Evolutionary conservation across 2,888 invertebrate species (phyloP), one percentile per base, ranked within the genome.

Genomic region (Linhomoeus sp.): DNA sequence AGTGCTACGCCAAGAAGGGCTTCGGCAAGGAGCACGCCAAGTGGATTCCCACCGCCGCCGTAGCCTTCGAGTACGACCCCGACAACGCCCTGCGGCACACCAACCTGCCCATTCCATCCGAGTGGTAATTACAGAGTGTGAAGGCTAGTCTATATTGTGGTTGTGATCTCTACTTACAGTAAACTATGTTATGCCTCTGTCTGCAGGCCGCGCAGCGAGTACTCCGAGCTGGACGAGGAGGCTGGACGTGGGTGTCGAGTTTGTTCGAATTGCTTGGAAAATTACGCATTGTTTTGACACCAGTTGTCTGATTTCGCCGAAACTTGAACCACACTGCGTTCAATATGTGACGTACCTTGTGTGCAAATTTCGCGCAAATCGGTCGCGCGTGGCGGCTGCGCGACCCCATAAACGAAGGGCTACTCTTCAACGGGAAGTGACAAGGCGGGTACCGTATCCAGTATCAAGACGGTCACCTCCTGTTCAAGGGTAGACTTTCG

Each of bases 21-120:
- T 87, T 88, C 71, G 88, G 92, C 1, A 97, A 97, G 64, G 97
- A 99, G 66, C 97, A 99, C 71, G 97, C 97, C 0, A 97, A 97
- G 68, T 97, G 97, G 97, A 97, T 94, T 71, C 97, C 97, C 2
- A 97, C 97, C 0, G 85, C 86, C 44, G 92, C 92, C 40, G 92
- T 97, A 1, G 81, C 83, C 45, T 99, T 99, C 69, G 97, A 99
- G 68, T 99, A 99, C 70, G 97, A 99, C 70, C 97, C 97, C 0
- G 97, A 97, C 64, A 97, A 97, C 71, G 73, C 81, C 0, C 81
- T 99, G 77, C 74, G 87, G 38, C 97, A 97, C 63, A 97, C 94
- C 2, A 71, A 88, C 35, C 90, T 75, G 58, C 90, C 92, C 0
- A 90, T 86, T 65, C 90, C 92, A 2, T 90, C 92, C 60, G 92